phyloP scores from a whole-genome alignment of 2,797 vertebrate species.

The Decapterus maruadsi region DNA sequence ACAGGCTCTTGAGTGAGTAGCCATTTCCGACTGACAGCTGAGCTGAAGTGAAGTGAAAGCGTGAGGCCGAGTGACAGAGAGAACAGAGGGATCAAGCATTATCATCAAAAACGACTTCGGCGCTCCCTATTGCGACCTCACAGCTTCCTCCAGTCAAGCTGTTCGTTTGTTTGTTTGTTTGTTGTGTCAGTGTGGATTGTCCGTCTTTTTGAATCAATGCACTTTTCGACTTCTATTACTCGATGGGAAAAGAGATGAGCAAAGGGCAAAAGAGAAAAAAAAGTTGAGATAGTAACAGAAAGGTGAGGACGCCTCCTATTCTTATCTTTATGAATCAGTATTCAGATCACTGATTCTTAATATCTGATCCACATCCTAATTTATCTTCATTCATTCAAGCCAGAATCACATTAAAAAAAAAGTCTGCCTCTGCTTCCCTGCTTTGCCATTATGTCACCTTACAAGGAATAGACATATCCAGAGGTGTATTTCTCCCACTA shows the following conservation, averaged over 20 bases:
- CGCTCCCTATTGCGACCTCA: conserved; percentile 65
- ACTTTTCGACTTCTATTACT: conserved; percentile 53
- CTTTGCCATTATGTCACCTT: conserved; percentile 41
- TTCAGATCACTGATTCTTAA: conserved; percentile 22
- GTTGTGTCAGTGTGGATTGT: conserved; percentile 61
- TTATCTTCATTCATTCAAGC: conserved; percentile 41
- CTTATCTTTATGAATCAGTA: conserved; percentile 28
- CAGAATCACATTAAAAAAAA: conserved; percentile 12
- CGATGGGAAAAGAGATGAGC: conserved; percentile 29
- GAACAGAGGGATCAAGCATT: conserved; percentile 73
- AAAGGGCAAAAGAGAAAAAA: conserved; percentile 11
- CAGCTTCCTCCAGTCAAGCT: conserved; percentile 73
- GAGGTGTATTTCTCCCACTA: conserved; percentile 45
- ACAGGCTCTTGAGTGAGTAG: conserved; percentile 45
- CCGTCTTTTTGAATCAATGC: conserved; percentile 65
- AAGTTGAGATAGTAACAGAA: conserved; percentile 22
- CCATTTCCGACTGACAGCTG: conserved; percentile 59
- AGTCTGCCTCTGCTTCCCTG: background rate
- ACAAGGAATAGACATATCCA: conserved; percentile 40
- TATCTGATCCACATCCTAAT: conserved; percentile 34
- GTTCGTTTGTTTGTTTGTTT: conserved; percentile 67
- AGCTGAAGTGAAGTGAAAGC: conserved; percentile 70
- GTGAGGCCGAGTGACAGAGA: conserved; percentile 62
- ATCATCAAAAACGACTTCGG: conserved; percentile 74
- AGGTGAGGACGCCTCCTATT: conserved; percentile 30